A percentile compares a stretch with the other conserved stretches of the same genome.
Conservation (phyloP, 2,888 invertebrate species). For the Caenorhabditis japonica region DNA sequence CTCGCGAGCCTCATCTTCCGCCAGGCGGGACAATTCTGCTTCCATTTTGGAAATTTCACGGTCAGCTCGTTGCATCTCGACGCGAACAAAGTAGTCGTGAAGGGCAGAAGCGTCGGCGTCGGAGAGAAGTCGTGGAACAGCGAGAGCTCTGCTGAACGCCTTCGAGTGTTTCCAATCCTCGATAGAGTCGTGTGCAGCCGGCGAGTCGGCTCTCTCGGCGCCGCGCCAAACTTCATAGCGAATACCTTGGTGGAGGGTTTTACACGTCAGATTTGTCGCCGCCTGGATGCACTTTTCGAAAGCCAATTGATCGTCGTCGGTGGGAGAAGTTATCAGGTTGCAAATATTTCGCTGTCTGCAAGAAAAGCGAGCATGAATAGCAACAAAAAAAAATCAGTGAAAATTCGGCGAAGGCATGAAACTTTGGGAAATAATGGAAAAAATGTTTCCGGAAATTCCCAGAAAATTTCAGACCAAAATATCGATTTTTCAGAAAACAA, state of each 20-base stretch:
- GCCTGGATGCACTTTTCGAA: constrained; percentile 72
- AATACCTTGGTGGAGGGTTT: constrained; percentile 55
- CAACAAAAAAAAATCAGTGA: no score
- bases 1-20: constrained; percentile 75
- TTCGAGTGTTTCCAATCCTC: constrained; percentile 55
- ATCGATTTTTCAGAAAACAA: no score
- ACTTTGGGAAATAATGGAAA: no score
- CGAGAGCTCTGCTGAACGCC: constrained; percentile 73
- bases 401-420: no score
- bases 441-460: no score
- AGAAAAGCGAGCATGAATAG: not conserved
- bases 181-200: constrained; percentile 63
- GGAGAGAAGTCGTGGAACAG: constrained; percentile 78
- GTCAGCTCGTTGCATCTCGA: constrained; percentile 63
- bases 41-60: constrained; percentile 67
- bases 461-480: no score
- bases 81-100: constrained; percentile 75
- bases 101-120: constrained; percentile 78
- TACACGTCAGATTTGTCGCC: constrained; percentile 72
- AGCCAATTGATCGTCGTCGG: constrained; percentile 66
- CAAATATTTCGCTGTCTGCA: constrained; percentile 71
- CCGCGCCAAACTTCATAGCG: constrained; percentile 58
- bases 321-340: constrained; percentile 50
- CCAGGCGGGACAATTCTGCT: constrained; percentile 79
- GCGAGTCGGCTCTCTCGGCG: constrained; percentile 55